Evolutionary conservation across 2,888 invertebrate genomes (phyloP).

Genomic region (Nowickia ferox): DNA sequence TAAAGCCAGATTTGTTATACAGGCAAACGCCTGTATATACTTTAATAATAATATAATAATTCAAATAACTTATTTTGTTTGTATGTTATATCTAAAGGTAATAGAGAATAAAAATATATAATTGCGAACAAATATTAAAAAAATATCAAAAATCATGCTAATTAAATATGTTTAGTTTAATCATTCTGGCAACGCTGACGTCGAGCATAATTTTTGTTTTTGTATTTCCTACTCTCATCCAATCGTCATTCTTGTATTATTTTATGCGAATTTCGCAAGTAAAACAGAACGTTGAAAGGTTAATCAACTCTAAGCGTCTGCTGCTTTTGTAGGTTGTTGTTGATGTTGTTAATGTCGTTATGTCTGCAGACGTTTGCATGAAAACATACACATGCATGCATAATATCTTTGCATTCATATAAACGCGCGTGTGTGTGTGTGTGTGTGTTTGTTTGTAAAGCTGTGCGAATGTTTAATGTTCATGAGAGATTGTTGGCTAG

Average conservation of each 20-base stretch:
- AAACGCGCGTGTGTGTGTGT: too few relatives aligned
- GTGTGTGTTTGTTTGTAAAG: background rate
- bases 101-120: too few relatives aligned
- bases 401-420: background rate
- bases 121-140: too few relatives aligned
- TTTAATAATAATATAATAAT: too few relatives aligned
- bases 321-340: constrained; percentile 68
- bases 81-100: too few relatives aligned
- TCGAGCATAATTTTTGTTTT: constrained; percentile 34
- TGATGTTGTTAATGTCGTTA: constrained; percentile 34
- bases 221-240: constrained; percentile 32
- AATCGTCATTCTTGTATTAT: constrained; percentile 22
- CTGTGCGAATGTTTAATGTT: constrained; percentile 3
- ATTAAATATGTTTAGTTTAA: background rate
- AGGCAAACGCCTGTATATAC: too few relatives aligned
- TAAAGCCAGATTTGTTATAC: too few relatives aligned
- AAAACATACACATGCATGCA: background rate
- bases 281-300: constrained; percentile 81
- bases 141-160: too few relatives aligned
- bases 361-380: constrained; percentile 1
- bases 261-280: constrained; percentile 60
- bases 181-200: constrained; percentile 6
- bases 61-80: too few relatives aligned
- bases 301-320: constrained; percentile 79
- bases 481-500: constrained; percentile 54